These are phyloP conservation scores for Crocodylus rhombifer DNA, from an alignment of 2,797 vertebrate genomes.

Conservation along the genomic window DNA sequence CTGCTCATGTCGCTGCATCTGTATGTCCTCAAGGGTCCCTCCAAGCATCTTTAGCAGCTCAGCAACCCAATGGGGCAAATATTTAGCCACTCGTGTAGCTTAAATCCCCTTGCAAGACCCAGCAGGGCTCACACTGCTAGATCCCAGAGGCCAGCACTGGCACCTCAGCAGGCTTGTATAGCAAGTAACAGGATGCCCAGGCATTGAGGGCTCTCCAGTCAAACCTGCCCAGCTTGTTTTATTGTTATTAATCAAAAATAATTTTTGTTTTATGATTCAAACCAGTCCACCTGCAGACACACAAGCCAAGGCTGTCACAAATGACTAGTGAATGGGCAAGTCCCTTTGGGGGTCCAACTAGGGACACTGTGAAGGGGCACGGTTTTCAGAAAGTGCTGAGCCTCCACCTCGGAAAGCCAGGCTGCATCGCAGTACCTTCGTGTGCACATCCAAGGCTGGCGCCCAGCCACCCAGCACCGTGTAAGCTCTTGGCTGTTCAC, in stretches of 20 bases:
- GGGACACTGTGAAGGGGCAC: fast-evolving
- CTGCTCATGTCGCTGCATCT: not conserved
- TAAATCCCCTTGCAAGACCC: not conserved
- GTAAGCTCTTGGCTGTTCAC: not conserved
- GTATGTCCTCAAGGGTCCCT: not conserved
- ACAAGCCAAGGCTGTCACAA: not conserved
- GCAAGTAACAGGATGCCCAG: too few species aligned
- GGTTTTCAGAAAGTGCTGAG: not conserved
- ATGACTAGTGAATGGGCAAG: not conserved
- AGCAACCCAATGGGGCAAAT: fast-evolving
- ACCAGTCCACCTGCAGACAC: fast-evolving
- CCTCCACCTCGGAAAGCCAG: not conserved
- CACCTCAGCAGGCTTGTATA: too few species aligned
- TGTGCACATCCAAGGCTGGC: not conserved
- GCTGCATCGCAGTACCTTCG: not conserved
- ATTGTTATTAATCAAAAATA: not conserved
- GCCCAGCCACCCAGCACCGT: fast-evolving
- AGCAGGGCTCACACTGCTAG: not conserved
- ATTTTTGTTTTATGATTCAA: too few species aligned
- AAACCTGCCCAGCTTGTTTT: not conserved
- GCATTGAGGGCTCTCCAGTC: fast-evolving
- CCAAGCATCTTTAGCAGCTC: constrained; percentile 17
- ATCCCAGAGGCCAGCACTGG: not conserved
- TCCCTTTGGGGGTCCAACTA: fast-evolving
- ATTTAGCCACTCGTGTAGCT: not conserved